phyloP scores from a whole-genome alignment of 2,797 vertebrate species.

The Petrocephalus schoutedeni region DNA sequence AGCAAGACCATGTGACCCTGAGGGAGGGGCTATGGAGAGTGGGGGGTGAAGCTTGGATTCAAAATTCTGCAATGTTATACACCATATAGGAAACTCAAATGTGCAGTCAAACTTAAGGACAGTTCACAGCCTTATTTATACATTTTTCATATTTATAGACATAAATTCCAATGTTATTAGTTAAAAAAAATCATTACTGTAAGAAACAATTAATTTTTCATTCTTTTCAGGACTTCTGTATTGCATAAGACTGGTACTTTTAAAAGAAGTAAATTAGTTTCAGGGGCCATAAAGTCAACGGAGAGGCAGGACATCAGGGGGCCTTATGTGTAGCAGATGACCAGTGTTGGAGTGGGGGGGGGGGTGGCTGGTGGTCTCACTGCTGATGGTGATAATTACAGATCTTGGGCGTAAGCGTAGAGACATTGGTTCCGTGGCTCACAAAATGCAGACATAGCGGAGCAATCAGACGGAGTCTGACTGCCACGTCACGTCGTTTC shows the following conservation, averaged over 20 bases:
- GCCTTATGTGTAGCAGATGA: conserved; percentile 50
- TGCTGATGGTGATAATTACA: conserved; percentile 36
- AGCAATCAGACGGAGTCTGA: neutral
- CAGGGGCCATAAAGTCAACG: conserved; percentile 24
- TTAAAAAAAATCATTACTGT: neutral
- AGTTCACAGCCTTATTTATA: conserved; percentile 25
- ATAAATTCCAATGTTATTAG: neutral
- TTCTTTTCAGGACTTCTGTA: neutral
- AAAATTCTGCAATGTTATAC: conserved; percentile 30
- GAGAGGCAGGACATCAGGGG: conserved; percentile 49
- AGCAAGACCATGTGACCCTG: conserved; percentile 25
- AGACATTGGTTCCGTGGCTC: neutral
- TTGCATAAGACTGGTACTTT: neutral
- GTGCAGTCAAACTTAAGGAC: conserved; percentile 29
- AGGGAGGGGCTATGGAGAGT: conserved; percentile 19
- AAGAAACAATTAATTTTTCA: neutral
- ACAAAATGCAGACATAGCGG: neutral
- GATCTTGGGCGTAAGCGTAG: conserved; percentile 27
- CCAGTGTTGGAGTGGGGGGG: conserved; percentile 29
- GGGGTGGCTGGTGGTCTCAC: neutral
- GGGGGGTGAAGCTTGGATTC: conserved; percentile 5
- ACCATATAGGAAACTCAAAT: conserved; percentile 19
- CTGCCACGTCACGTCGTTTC: neutral
- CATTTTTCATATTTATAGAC: neutral
- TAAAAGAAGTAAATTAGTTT: neutral